Evolutionary conservation across 2,888 invertebrate species (phyloP), one percentile per base, ranked within the genome.

Genomic region (Drosophila glabriapex): DNA sequence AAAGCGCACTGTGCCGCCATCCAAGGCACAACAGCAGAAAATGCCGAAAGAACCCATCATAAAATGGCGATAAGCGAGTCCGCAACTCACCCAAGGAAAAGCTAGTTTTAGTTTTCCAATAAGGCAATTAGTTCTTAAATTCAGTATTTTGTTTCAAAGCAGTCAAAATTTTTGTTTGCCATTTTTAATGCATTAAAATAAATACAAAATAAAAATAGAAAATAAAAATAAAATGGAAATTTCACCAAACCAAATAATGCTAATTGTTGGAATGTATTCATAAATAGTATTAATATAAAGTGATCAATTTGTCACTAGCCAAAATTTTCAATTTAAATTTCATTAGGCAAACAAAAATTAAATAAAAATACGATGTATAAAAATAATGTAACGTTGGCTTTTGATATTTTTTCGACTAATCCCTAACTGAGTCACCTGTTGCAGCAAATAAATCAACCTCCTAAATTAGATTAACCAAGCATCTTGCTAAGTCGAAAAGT

Each of bases 31-130:
- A 12, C 9, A 74, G 41, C 70, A 65, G 22, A 65, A 70, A 12
- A 46, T 39, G 37, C 53, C 46, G 4, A 50, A 62, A 22, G 78
- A 79, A 3, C 65, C 63, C 1, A 58, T 35, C 5, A 56, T 35
- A 12, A 69, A 56, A 63, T 79, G 79, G 79, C 79, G 79, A 25
- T 79, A 65, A 62, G 12, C 5, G 25, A n/a, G 4, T n/a, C 43
- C 12, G 2, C 6, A 22, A 43, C 14, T 14, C 12, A 12, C 1
- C 12, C 22, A 22, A 43, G 3, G 12, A 22, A 3, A 43, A 22
- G 5, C 43, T 43, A 46, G 9, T 16, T 14, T 46, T 22, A 46
- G 46, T 22, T 22, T 16, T 7, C 25, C 9, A 2, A 25, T 46
- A 9, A 25, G 25, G 16, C 9, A 46, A 46, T 25, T 46, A 16